Percentiles rank a stretch among this genome's conserved stretches.
Evolutionary conservation across 1,140 invertebrate species (phyloP).

Genomic region (Lasioglossum albipes): DNA sequence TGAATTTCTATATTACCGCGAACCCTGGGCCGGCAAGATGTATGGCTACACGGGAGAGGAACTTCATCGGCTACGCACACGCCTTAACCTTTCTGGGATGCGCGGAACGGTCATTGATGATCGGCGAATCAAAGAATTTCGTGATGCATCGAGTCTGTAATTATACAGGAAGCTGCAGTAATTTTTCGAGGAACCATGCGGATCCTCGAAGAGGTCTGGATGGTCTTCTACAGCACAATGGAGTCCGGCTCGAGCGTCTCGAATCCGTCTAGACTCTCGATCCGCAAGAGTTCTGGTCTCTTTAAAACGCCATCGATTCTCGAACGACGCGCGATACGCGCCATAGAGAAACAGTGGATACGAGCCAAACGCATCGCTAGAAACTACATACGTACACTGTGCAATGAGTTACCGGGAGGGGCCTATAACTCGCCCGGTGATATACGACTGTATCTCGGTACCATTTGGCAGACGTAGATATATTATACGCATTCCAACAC

Average conservation of each 20-base stretch:
- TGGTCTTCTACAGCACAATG: too few species aligned
- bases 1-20: constrained; percentile 79
- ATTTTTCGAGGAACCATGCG: too few species aligned
- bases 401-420: constrained; percentile 79
- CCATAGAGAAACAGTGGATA: constrained; percentile 72
- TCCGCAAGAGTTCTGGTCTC: constrained; percentile 33
- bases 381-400: constrained; percentile 64
- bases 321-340: constrained; percentile 69
- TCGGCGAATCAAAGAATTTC: neutral
- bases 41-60: constrained; percentile 55
- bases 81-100: constrained; percentile 30
- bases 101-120: neutral
- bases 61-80: constrained; percentile 49
- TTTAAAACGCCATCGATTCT: constrained; percentile 70
- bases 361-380: constrained; percentile 75
- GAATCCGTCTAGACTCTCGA: neutral
- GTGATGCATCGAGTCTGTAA: too few species aligned
- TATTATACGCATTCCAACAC: constrained; percentile 78
- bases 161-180: too few species aligned
- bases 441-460: constrained; percentile 80
- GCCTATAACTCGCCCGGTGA: constrained; percentile 79
- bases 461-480: constrained; percentile 81
- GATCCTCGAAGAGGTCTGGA: too few species aligned
- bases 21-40: constrained; percentile 65
- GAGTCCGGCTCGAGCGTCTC: too few species aligned